These are phyloP conservation scores for Polypterus senegalus DNA, from an alignment of 2,113 vertebrate species.

Conservation along the genomic window DNA sequence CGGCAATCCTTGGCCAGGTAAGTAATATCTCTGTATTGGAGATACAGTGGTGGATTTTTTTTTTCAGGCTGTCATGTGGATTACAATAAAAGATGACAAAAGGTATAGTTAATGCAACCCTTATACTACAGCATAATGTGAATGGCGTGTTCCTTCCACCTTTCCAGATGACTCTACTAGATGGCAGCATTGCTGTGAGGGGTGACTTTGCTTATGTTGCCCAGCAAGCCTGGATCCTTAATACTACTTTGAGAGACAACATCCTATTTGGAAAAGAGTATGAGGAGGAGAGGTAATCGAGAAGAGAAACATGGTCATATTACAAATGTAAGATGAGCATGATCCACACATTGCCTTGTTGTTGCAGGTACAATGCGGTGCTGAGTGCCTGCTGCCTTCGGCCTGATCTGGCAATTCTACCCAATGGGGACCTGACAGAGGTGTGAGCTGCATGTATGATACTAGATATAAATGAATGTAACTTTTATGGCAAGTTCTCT, in stretches of 20 bases:
- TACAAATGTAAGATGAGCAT: not conserved
- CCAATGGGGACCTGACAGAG: slow-evolving; percentile 78
- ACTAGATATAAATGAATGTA: too few species aligned
- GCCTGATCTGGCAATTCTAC: slow-evolving; percentile 72
- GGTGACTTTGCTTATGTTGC: slow-evolving; percentile 78
- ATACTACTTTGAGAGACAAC: slow-evolving; percentile 76
- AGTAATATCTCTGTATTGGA: slow-evolving; percentile 16
- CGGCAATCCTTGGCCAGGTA: slow-evolving; percentile 84
- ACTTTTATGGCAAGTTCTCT: too few species aligned
- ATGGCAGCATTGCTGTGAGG: slow-evolving; percentile 66
- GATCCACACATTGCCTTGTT: not conserved
- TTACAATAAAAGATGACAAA: too few species aligned
- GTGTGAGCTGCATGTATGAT: slow-evolving; percentile 27
- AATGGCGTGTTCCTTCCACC: slow-evolving; percentile 8
- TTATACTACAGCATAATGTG: too few species aligned
- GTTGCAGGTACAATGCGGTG: slow-evolving; percentile 65
- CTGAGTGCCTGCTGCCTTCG: slow-evolving; percentile 72
- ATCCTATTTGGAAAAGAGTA: slow-evolving; percentile 82
- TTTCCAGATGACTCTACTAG: slow-evolving; percentile 71
- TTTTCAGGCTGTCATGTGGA: not conserved
- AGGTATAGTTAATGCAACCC: too few species aligned
- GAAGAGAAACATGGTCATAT: not conserved
- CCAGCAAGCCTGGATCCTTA: slow-evolving; percentile 89
- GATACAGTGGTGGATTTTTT: not conserved
- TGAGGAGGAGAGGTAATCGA: slow-evolving; percentile 73